Conservation (phyloP, 2,113 vertebrate species). For the Brevimyrus niger region DNA sequence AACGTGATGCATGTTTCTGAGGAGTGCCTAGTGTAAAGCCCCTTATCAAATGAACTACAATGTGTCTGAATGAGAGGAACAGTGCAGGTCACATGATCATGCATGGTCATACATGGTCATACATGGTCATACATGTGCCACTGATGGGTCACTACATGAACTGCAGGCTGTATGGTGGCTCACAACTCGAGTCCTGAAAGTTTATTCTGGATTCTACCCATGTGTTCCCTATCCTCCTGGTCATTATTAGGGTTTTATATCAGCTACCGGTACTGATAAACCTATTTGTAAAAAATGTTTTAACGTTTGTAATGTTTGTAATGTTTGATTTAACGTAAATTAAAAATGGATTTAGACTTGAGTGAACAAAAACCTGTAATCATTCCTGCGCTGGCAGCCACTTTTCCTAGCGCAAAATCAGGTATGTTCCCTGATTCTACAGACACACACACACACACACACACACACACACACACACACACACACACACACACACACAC, state of each 20-base stretch:
- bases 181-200: not conserved
- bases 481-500: not conserved
- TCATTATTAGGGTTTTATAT: not conserved
- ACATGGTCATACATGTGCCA: too few relatives aligned
- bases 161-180: not conserved
- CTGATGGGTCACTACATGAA: too few relatives aligned
- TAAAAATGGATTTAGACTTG: not conserved
- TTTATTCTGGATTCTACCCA: not conserved
- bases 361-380: not conserved
- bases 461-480: not conserved
- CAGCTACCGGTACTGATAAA: not conserved
- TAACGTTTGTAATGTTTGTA: too few relatives aligned
- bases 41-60: not conserved
- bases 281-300: not conserved
- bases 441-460: too few relatives aligned
- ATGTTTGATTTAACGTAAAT: not conserved
- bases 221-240: not conserved
- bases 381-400: not conserved
- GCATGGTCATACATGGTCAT: not conserved
- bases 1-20: not conserved
- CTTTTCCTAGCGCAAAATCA: not conserved
- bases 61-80: not conserved
- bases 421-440: not conserved
- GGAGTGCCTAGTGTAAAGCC: not conserved
- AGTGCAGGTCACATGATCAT: not conserved